phyloP scores from a whole-genome alignment of 2,113 vertebrate genomes.

The Hemibagrus wyckioides region DNA sequence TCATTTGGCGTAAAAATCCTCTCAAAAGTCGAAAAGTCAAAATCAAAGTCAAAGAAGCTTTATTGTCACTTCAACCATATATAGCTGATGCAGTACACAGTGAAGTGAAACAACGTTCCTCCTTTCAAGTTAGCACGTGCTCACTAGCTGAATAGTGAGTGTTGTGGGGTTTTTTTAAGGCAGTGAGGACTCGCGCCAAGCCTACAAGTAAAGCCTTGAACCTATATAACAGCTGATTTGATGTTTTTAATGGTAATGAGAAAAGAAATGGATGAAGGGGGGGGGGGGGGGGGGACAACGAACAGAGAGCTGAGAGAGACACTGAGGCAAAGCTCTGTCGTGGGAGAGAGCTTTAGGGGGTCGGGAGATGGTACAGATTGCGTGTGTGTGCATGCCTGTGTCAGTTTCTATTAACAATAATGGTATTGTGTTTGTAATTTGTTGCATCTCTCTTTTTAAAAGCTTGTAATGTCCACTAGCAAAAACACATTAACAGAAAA shows the following conservation, averaged over 20 bases:
- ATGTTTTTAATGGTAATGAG: conserved; percentile 6
- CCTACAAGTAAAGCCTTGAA: not conserved
- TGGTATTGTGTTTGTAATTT: conserved; percentile 54
- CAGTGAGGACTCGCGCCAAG: not conserved
- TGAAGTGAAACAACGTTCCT: no score
- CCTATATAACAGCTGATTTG: not conserved
- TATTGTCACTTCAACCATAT: no score
- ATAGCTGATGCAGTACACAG: no score
- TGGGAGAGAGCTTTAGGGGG: conserved; percentile 16
- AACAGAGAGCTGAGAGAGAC: conserved; percentile 12
- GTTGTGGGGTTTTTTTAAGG: not conserved
- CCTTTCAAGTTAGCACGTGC: not conserved
- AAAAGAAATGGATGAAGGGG: not conserved
- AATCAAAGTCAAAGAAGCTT: no score
- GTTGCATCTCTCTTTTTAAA: conserved; percentile 40
- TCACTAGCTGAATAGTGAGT: not conserved
- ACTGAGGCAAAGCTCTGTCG: not conserved
- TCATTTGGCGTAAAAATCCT: not conserved
- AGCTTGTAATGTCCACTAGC: conserved; percentile 33
- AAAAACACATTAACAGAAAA: not conserved
- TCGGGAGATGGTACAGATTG: not conserved
- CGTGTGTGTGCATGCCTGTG: conserved; percentile 22
- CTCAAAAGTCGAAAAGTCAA: no score
- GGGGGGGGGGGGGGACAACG: not conserved
- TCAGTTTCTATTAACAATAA: conserved; percentile 55